Conservation (phyloP, 2,797 vertebrate genomes). For the Ceyx erithaca region DNA sequence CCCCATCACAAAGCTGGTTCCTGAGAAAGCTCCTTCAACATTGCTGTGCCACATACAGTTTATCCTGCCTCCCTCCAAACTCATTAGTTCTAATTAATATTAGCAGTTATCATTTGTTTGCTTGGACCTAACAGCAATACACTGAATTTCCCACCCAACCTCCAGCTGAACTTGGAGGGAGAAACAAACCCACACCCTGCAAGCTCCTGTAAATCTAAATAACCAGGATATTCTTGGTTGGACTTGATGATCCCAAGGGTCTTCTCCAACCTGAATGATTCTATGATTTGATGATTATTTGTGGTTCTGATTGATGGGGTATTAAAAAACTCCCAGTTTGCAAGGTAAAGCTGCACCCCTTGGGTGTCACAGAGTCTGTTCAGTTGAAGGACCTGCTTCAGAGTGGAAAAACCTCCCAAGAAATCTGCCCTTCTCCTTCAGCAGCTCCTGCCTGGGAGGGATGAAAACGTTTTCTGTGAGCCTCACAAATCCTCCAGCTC, state of each 20-base stretch:
- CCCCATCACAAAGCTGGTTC: slow-evolving; percentile 43
- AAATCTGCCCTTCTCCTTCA: slow-evolving; percentile 4
- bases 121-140: background rate
- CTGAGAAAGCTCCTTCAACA: background rate
- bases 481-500: background rate
- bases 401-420: background rate
- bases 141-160: background rate
- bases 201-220: background rate
- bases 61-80: background rate
- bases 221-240: background rate
- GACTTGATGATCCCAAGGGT: no score
- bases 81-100: background rate
- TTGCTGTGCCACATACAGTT: background rate
- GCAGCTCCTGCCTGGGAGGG: background rate
- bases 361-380: background rate
- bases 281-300: background rate
- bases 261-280: no score
- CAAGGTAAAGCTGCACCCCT: background rate
- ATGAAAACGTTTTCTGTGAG: background rate
- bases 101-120: background rate
- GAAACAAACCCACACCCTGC: background rate
- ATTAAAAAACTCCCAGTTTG: background rate
- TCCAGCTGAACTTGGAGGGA: background rate
- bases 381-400: background rate
- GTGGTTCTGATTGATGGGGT: background rate